Percentiles rank a stretch among this genome's conserved stretches.
Conservation (phyloP, 2,888 invertebrate genomes). For the Fragum whitleyi region DNA sequence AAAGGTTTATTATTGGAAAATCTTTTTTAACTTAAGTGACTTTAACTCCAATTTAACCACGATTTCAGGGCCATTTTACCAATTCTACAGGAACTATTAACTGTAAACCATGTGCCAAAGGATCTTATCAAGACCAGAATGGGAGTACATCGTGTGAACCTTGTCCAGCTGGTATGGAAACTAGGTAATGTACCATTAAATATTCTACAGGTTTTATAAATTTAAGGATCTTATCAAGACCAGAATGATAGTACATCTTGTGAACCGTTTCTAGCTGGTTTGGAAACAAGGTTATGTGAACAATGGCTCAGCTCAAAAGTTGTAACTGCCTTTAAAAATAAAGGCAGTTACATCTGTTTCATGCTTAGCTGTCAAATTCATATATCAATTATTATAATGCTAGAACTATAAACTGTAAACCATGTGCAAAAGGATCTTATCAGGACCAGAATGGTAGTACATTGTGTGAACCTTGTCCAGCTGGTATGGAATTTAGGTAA, state of each 20-base stretch:
- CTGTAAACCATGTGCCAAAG: conserved; percentile 37
- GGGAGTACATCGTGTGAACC: conserved; percentile 33
- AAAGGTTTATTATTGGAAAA: too few species aligned
- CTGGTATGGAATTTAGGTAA: conserved; percentile 54
- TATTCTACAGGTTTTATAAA: too few species aligned
- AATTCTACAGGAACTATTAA: conserved; percentile 41
- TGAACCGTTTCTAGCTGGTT: conserved; percentile 36
- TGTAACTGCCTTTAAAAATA: too few species aligned
- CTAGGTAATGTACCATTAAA: too few species aligned
- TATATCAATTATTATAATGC: too few species aligned
- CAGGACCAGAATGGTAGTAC: conserved; percentile 37
- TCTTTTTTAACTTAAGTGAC: too few species aligned
- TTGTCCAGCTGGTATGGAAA: conserved; percentile 50
- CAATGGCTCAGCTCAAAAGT: too few species aligned
- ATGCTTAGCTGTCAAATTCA: too few species aligned
- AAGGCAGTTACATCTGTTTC: too few species aligned
- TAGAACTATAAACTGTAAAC: conserved; percentile 38
- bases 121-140: conserved; percentile 39
- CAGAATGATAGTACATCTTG: conserved; percentile 35
- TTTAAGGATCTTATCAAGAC: conserved; percentile 43
- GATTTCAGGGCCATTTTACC: conserved; percentile 47
- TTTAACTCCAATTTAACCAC: too few species aligned
- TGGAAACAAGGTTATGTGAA: conserved; percentile 57
- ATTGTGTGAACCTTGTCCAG: conserved; percentile 35
- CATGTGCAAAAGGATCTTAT: conserved; percentile 41